Percentiles rank a stretch among this genome's conserved stretches.
These are phyloP conservation scores for Aplochiton taeniatus DNA, from an alignment of 2,797 vertebrate species.

Conservation along the genomic window DNA sequence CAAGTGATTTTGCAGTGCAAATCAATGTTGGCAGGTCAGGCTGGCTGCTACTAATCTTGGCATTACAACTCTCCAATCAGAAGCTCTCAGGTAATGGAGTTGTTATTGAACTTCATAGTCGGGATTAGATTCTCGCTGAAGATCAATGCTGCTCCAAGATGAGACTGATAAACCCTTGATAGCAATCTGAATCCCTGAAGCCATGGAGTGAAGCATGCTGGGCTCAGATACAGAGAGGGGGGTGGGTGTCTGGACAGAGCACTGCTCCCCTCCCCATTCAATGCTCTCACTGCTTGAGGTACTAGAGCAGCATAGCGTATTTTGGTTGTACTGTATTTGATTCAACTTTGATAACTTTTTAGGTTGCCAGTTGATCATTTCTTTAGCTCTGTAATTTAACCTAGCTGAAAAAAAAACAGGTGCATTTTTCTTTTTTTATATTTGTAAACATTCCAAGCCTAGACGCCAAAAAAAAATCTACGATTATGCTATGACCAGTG, in stretches of 20 bases:
- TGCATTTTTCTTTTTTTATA: too few species aligned
- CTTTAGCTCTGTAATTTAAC: too few species aligned
- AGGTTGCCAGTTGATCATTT: too few species aligned
- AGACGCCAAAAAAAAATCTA: conserved; percentile 4
- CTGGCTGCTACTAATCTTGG: conserved; percentile 98
- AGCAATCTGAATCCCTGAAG: conserved; percentile 97
- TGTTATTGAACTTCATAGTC: conserved; percentile 99
- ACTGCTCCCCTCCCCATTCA: conserved; percentile 12
- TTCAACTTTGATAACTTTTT: too few species aligned
- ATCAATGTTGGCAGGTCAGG: conserved; percentile 99
- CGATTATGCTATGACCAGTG: neutral
- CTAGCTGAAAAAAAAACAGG: too few species aligned
- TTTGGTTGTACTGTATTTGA: conserved; percentile 2
- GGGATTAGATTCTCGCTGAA: conserved; percentile 98
- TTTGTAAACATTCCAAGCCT: neutral
- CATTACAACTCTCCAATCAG: conserved; percentile 98
- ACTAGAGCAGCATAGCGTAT: neutral
- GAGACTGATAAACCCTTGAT: conserved; percentile 99
- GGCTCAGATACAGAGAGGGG: conserved; percentile 74
- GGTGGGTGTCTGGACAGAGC: conserved; percentile 52
- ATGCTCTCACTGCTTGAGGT: conserved; percentile 40
- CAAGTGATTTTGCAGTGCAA: conserved; percentile 98
- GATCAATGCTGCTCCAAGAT: conserved; percentile 98
- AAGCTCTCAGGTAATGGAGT: conserved; percentile 97
- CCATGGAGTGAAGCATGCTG: conserved; percentile 85